phyloP scores from a whole-genome alignment of 2,113 vertebrate species.

The Petroica traversi region DNA sequence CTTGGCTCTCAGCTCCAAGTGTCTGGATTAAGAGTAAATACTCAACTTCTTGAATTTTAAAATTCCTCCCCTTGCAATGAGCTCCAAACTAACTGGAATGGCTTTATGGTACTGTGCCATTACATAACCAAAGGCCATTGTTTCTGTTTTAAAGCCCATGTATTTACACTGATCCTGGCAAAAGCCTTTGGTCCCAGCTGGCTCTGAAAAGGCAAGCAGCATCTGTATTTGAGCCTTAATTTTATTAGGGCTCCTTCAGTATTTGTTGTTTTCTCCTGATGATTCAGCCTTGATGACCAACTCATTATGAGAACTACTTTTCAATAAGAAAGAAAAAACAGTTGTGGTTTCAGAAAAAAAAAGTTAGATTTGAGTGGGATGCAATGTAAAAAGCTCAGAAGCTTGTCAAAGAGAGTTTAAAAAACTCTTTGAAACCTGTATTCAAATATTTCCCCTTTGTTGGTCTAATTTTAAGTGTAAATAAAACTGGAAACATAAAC shows the following conservation, averaged over 20 bases:
- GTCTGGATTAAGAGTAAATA: background rate
- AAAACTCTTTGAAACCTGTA: background rate
- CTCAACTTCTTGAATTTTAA: background rate
- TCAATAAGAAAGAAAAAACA: background rate
- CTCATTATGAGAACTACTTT: background rate
- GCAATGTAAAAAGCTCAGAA: background rate
- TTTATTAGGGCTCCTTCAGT: background rate
- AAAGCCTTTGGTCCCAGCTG: background rate
- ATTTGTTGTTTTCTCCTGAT: background rate
- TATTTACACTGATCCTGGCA: background rate
- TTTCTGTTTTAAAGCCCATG: background rate
- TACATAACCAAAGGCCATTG: background rate
- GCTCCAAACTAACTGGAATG: background rate
- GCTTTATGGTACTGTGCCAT: background rate
- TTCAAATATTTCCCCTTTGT: background rate
- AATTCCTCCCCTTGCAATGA: background rate
- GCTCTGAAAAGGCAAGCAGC: background rate
- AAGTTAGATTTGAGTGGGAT: background rate
- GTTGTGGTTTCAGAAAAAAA: background rate
- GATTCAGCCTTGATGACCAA: background rate
- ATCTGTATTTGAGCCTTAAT: background rate
- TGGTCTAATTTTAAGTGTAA: background rate
- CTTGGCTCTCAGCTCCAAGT: background rate
- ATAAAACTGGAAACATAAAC: background rate
- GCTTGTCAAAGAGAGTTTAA: background rate